Percentiles rank a stretch among this genome's conserved stretches.
phyloP scores from a whole-genome alignment of 2,113 vertebrate genomes.

The Pogonocichla stellata region DNA sequence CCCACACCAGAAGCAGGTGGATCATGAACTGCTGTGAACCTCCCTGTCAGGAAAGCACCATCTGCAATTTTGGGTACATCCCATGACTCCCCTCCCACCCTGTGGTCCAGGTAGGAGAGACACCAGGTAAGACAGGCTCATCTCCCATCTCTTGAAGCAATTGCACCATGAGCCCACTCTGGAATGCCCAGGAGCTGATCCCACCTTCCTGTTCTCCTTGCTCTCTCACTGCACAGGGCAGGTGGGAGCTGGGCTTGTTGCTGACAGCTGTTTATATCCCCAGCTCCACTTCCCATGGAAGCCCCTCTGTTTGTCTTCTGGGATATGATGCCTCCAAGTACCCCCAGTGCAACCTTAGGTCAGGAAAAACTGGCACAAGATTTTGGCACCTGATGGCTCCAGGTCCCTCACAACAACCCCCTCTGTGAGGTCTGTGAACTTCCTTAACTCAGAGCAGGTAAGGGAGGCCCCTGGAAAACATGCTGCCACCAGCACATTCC shows the following conservation, averaged over 20 bases:
- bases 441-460: not conserved
- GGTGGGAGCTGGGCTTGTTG: not conserved
- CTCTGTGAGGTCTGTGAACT: not conserved
- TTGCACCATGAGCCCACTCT: not conserved
- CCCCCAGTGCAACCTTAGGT: not conserved
- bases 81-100: not conserved
- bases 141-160: not conserved
- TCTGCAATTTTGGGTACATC: not conserved
- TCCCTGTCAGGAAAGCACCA: not conserved
- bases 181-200: not conserved
- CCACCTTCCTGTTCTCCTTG: not conserved
- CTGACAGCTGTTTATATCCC: not conserved
- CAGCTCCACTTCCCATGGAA: not conserved
- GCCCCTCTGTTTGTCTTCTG: not conserved
- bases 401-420: fast-evolving
- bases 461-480: not conserved
- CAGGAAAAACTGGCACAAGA: not conserved
- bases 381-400: not conserved
- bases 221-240: fast-evolving
- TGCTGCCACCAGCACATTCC: not conserved
- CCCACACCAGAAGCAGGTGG: not conserved
- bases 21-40: not conserved
- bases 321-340: not conserved
- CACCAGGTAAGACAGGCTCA: not conserved
- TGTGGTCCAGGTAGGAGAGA: not conserved